Evolutionary conservation across 1,140 invertebrate species (phyloP), one percentile per base, ranked within the genome.

Genomic region (Micrasema longulum): DNA sequence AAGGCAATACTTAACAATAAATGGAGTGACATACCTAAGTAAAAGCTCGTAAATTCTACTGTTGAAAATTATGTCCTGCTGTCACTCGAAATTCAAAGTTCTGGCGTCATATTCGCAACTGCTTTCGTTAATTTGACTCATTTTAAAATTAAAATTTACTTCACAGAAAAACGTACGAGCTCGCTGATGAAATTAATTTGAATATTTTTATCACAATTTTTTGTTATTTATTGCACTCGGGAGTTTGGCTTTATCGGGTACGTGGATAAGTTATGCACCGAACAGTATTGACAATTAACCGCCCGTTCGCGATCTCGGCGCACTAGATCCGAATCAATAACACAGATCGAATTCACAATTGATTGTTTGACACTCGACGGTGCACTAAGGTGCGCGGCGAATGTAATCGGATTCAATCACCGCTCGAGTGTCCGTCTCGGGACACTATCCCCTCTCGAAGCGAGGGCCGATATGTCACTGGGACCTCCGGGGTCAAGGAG

Each of bases 41-140:
- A 57, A 57, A 36, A 57, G 53, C 53, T 57, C 53, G 53, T 57
- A 57, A 57, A 57, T 31, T 57, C 53, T 57, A 57, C 53, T 57
- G 53, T 35, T 35, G 53, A 57, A 38, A 53, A 53, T 53, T 16
- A 36, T 38, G 14, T 57, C 53, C 53, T 57, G 26, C n/a, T 35
- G 53, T 57, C 53, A 57, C 53, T 57, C 53, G 53, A 57, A 14
- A 57, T 35, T 57, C 53, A 57, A 36, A 57, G 53, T 57, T 57
- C 53, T 57, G 53, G 35, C 53, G 1, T 57, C 53, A 35, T 14
- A n/a, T 0, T n/a, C 31, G 53, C 35, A 57, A 57, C 31, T 57
- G 31, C 35, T 36, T 10, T 57, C 18, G 7, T 57, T 7, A 0
- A 12, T 16, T 9, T 53, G 11, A 23, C 12, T 31, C 50, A 53